Percentiles rank a stretch among this genome's conserved stretches.
Conservation (phyloP, 2,888 invertebrate species). For the Pharmacophagus antenor region DNA sequence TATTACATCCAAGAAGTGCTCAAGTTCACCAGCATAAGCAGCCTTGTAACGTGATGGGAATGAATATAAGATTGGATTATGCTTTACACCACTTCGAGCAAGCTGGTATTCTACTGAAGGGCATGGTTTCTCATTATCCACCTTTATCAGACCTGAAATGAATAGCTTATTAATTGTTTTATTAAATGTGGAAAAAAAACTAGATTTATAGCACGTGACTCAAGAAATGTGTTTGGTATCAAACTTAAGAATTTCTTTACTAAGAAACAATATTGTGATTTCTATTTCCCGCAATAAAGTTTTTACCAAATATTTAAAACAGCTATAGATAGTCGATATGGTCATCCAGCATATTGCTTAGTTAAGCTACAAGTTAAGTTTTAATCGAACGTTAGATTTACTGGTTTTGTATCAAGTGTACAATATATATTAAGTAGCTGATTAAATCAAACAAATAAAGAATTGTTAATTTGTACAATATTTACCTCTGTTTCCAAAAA, state of each 20-base stretch:
- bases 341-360: not conserved
- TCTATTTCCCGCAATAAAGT: not conserved
- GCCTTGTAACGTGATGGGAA: conserved; percentile 80
- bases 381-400: no score
- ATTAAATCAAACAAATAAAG: not conserved
- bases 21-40: conserved; percentile 78
- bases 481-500: conserved; percentile 81
- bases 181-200: no score
- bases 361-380: not conserved
- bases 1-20: conserved; percentile 81
- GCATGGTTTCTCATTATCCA: conserved; percentile 77
- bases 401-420: no score
- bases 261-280: no score
- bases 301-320: not conserved
- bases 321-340: not conserved
- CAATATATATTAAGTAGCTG: not conserved
- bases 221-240: no score
- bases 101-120: conserved; percentile 63
- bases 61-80: conserved; percentile 81
- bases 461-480: not conserved
- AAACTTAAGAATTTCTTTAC: no score
- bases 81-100: conserved; percentile 58
- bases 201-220: no score
- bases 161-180: conserved; percentile 4
- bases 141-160: conserved; percentile 65